phyloP scores from a whole-genome alignment of 2,888 invertebrate species.

The Pachydiplax longipennis region DNA sequence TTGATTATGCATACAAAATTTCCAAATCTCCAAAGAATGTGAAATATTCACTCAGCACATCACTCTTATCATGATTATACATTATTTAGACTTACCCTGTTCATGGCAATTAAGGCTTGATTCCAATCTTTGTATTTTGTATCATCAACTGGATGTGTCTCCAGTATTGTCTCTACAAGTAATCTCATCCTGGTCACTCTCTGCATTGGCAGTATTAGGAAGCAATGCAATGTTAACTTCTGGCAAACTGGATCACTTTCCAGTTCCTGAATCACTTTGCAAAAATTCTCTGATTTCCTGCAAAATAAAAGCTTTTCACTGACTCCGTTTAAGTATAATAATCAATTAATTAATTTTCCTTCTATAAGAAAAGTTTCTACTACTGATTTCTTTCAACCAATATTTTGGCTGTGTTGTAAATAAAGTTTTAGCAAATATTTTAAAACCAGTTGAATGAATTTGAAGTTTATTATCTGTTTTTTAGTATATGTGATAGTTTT shows the following conservation, averaged over 20 bases:
- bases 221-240: constrained; percentile 86
- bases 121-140: neutral
- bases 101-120: neutral
- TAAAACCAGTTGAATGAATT: no score
- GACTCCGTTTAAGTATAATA: neutral
- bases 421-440: no score
- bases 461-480: no score
- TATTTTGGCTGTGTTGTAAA: no score
- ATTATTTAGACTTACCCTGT: neutral
- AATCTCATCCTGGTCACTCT: constrained; percentile 83
- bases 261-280: constrained; percentile 67
- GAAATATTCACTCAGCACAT: neutral
- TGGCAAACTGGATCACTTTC: constrained; percentile 81
- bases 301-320: constrained; percentile 15
- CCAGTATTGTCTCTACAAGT: constrained; percentile 63
- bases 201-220: constrained; percentile 98
- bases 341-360: no score
- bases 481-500: no score
- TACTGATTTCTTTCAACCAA: no score
- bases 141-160: neutral
- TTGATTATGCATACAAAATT: no score
- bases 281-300: constrained; percentile 57
- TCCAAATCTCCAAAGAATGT: neutral
- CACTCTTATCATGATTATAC: neutral
- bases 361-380: no score